Evolutionary conservation across 2,888 invertebrate genomes (phyloP), one percentile per base, ranked within the genome.

Genomic region (Tinea trinotella): DNA sequence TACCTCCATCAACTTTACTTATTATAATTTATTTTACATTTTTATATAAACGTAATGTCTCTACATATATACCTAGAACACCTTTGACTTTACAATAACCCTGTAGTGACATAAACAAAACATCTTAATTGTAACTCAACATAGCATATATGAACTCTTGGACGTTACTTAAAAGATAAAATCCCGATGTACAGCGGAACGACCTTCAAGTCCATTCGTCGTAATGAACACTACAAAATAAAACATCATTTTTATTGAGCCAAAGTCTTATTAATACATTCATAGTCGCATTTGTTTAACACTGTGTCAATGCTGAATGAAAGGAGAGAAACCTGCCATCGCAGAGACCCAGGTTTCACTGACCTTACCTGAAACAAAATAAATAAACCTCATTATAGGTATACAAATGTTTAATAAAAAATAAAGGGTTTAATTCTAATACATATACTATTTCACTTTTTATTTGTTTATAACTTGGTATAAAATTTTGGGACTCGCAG

Each of bases 291-390:
- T 34, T 15, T 15, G 19, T 46, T 46, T 12, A 73, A 74, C 78
- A 77, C 76, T 78, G 76, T 71, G 74, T 71, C 78, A 76, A 79
- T 76, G 72, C 35, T 5, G 52, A 10, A 18, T 15, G 35, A 7
- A 7, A 34, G n/a, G 52, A 35, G 12, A 10, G 19, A 10, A 35
- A 17, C 12, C 35, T n/a, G 35, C 7, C 59, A 59, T 61, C 60
- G 68, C 73, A 68, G 74, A 74, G 73, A 74, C 79, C 75, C 77
- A 74, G 74, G 65, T 68, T 70, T 66, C 76, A 72, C 78, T 61
- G 64, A 64, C 76, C 82, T 84, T 84, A 84, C 82, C 84, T 84
- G 83, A 46, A 83, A 81, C 76, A 81, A 81, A 13, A 15, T n/a
- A 35, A 15, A 35, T 24, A 19, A 34, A 52, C 19, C 9, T 46